Conservation (phyloP, 2,113 vertebrate species). For the Campylomormyrus tamandua region DNA sequence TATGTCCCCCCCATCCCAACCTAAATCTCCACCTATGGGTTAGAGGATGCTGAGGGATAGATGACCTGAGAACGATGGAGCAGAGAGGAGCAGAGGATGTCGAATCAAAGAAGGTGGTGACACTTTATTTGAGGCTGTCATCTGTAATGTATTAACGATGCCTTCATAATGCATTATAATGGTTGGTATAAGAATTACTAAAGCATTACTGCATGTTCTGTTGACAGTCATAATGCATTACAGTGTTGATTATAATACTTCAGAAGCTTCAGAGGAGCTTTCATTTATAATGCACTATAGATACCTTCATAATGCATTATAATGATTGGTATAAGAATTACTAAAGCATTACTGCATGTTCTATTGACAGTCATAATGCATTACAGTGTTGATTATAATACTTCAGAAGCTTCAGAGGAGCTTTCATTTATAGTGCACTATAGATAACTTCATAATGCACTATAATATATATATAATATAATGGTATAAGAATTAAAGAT, state of each 20-base stretch:
- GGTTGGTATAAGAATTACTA: no score
- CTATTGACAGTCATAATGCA: not conserved
- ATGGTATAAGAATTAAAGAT: not conserved
- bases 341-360: not conserved
- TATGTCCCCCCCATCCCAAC: no score
- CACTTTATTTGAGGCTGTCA: not conserved
- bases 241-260: no score
- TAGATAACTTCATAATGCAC: not conserved
- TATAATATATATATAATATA: not conserved
- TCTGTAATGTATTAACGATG: not conserved
- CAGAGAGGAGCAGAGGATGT: not conserved
- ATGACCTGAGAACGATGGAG: not conserved
- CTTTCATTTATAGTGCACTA: not conserved
- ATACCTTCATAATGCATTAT: not conserved
- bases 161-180: no score
- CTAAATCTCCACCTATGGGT: not conserved
- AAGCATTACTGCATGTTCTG: no score
- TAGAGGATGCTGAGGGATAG: not conserved
- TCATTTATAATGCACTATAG: no score
- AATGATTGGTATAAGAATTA: not conserved
- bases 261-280: no score
- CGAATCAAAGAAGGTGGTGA: not conserved
- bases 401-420: not conserved
- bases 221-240: no score
- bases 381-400: not conserved